Conservation (phyloP, 2,888 invertebrate genomes). For the Petrolisthes manimaculis region DNA sequence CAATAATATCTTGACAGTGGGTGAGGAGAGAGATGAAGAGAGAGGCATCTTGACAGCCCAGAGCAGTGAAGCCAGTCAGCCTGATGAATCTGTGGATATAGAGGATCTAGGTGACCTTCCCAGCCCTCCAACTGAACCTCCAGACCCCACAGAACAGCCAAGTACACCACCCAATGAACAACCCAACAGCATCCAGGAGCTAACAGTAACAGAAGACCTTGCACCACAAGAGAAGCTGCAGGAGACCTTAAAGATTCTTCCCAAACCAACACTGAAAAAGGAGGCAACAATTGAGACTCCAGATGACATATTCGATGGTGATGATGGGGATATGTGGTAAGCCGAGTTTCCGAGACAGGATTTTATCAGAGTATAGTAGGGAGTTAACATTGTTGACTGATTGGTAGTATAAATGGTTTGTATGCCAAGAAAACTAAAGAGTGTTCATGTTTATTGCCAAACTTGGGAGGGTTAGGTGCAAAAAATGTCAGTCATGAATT, state of each 20-base stretch:
- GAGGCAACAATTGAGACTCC: slow-evolving; percentile 26
- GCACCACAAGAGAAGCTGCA: neutral
- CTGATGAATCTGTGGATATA: neutral
- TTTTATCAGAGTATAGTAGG: too few relatives aligned
- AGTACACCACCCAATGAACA: neutral
- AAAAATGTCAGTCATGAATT: too few relatives aligned
- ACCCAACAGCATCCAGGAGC: neutral
- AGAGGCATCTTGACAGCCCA: neutral
- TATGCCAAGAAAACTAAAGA: too few relatives aligned
- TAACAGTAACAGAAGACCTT: neutral
- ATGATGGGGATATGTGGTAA: slow-evolving; percentile 12
- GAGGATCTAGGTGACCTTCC: neutral
- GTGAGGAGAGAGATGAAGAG: neutral
- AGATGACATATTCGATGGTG: slow-evolving; percentile 7
- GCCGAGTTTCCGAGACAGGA: neutral
- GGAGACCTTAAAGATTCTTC: neutral
- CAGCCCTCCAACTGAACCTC: neutral
- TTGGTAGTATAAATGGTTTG: too few relatives aligned
- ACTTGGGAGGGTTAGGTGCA: too few relatives aligned
- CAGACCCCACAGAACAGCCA: neutral
- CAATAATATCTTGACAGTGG: neutral
- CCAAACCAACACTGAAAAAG: slow-evolving; percentile 3
- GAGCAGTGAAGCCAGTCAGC: neutral
- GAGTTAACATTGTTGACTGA: too few relatives aligned
- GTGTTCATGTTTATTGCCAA: too few relatives aligned